A percentile compares a stretch with the other conserved stretches of the same genome.
phyloP scores from a whole-genome alignment of 2,797 vertebrate genomes.

The Cynopterus sphinx region DNA sequence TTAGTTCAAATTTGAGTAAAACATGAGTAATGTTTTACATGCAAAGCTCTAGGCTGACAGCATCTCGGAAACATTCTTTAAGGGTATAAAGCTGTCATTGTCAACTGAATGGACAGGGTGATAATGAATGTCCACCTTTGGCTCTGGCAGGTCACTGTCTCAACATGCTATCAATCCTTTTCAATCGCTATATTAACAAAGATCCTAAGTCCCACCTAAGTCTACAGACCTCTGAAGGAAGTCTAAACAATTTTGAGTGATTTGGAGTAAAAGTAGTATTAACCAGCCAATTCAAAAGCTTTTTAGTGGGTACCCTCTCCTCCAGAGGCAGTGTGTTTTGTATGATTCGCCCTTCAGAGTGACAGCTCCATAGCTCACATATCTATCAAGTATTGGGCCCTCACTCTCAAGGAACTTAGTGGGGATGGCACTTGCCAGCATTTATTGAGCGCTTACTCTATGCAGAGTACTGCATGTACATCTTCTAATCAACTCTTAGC shows the following conservation, averaged over 20 bases:
- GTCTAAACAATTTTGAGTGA: slow-evolving; percentile 44
- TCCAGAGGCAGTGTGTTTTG: neutral
- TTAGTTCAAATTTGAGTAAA: slow-evolving; percentile 60
- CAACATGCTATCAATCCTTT: neutral
- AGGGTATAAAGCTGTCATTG: slow-evolving; percentile 3
- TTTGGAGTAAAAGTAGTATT: slow-evolving; percentile 37
- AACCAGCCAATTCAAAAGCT: slow-evolving; percentile 1
- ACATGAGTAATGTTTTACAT: slow-evolving; percentile 74
- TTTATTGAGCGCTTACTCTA: neutral
- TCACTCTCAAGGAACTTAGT: neutral
- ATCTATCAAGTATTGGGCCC: neutral
- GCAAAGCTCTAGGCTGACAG: slow-evolving; percentile 52
- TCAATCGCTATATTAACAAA: neutral
- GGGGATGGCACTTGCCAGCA: neutral
- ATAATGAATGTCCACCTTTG: neutral
- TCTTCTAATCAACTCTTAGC: neutral
- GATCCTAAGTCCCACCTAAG: neutral
- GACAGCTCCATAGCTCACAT: neutral
- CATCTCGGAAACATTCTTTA: slow-evolving; percentile 20
- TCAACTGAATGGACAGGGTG: slow-evolving; percentile 14
- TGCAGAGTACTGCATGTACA: neutral
- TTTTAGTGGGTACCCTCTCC: neutral
- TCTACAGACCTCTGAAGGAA: slow-evolving; percentile 32
- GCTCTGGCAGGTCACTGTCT: neutral
- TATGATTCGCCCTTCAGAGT: neutral